A percentile compares a stretch with the other conserved stretches of the same genome.
These are phyloP conservation scores for Dreissena rostriformis DNA, from an alignment of 1,140 invertebrate genomes.

Conservation along the genomic window DNA sequence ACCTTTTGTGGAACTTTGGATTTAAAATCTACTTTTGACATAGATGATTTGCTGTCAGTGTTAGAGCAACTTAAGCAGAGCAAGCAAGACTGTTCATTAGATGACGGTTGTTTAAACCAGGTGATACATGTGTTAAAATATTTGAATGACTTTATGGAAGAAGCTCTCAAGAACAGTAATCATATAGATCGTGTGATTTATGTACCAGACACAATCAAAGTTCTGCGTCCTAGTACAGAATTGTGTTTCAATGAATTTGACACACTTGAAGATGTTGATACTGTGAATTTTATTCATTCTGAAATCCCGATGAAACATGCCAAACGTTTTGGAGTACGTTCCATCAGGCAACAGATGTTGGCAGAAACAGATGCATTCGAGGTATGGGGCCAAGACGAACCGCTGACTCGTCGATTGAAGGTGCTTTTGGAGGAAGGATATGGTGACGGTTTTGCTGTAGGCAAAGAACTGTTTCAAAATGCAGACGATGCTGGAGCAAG, in stretches of 20 bases:
- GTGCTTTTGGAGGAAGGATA: conserved; percentile 68
- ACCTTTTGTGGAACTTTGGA: too few species aligned
- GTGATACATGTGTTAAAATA: neutral
- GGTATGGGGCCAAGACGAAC: conserved; percentile 69
- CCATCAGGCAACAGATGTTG: conserved; percentile 47
- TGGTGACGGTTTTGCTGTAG: conserved; percentile 73
- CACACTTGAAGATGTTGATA: conserved; percentile 5
- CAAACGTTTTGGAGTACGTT: conserved; percentile 42
- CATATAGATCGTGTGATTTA: conserved; percentile 23
- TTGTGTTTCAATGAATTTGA: neutral
- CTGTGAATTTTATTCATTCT: conserved; percentile 28
- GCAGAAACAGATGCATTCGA: conserved; percentile 33
- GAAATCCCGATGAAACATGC: conserved; percentile 16
- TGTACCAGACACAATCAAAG: neutral
- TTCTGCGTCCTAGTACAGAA: neutral
- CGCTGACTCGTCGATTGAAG: conserved; percentile 66
- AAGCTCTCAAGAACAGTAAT: neutral
- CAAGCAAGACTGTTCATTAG: neutral
- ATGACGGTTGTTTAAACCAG: neutral
- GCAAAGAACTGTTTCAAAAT: conserved; percentile 79
- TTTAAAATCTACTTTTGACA: neutral
- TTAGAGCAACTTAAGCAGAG: conserved; percentile 9
- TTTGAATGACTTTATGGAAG: neutral
- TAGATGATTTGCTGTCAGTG: conserved; percentile 8
- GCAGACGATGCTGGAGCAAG: conserved; percentile 81